phyloP scores from a whole-genome alignment of 2,797 vertebrate species.

The Cephalopachus bancanus region DNA sequence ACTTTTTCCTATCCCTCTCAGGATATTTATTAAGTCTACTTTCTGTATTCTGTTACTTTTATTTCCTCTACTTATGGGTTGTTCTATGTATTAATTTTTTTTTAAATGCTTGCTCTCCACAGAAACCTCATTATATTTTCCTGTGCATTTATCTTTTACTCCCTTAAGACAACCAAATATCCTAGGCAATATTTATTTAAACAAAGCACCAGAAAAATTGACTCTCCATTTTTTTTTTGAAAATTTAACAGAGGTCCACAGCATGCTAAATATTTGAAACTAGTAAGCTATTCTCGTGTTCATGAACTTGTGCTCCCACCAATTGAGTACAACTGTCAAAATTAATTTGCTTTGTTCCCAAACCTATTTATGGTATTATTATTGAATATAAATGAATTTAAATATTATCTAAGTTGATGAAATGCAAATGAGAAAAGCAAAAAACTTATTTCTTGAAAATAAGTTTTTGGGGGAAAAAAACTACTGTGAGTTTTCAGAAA shows the following conservation, averaged over 20 bases:
- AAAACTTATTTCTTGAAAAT: background rate
- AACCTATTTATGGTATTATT: background rate
- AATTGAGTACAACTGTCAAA: background rate
- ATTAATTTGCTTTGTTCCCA: background rate
- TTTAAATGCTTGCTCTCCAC: background rate
- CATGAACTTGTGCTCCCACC: background rate
- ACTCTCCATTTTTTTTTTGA: background rate
- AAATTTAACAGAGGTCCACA: background rate
- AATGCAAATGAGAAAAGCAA: background rate
- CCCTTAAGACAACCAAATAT: background rate
- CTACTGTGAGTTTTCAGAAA: constrained; percentile 14
- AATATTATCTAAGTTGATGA: background rate
- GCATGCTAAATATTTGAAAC: background rate
- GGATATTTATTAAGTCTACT: background rate
- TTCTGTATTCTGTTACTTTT: background rate
- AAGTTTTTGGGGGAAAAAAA: background rate
- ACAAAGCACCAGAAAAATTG: background rate
- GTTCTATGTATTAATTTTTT: background rate
- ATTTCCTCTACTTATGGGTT: background rate
- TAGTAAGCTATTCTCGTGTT: background rate
- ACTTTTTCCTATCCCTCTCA: background rate
- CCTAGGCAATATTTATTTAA: background rate
- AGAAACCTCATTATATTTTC: background rate
- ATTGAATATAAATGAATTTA: background rate
- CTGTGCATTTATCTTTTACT: background rate